These are phyloP conservation scores for Papilio dardanus DNA, from an alignment of 1,140 invertebrate genomes.

Conservation along the genomic window DNA sequence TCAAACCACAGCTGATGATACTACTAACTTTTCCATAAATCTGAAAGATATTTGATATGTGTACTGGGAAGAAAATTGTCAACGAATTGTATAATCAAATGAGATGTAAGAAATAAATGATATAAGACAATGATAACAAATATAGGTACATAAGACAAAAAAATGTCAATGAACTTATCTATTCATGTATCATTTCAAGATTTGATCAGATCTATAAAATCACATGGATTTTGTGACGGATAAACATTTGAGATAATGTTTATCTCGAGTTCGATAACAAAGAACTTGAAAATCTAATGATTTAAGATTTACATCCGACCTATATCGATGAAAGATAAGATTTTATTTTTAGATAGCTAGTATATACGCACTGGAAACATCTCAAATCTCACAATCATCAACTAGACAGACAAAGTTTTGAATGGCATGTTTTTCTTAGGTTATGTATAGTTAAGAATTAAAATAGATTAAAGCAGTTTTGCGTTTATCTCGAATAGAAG, in stretches of 20 bases:
- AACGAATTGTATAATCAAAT: background rate
- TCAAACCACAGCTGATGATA: background rate
- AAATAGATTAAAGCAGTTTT: background rate
- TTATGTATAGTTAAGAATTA: too few species aligned
- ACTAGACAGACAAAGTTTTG: too few species aligned
- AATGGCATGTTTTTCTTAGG: too few species aligned
- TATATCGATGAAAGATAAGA: constrained; percentile 10
- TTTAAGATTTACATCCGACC: constrained; percentile 1
- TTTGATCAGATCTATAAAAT: background rate
- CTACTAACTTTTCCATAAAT: background rate
- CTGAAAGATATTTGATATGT: background rate
- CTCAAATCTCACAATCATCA: background rate
- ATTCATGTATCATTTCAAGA: constrained; percentile 3
- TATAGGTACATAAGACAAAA: background rate
- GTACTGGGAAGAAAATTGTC: background rate
- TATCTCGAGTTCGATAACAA: background rate
- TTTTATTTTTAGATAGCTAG: background rate
- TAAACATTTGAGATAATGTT: background rate
- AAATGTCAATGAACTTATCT: background rate
- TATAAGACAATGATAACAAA: background rate
- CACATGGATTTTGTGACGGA: background rate
- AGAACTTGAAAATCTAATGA: constrained; percentile 13
- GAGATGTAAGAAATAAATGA: background rate
- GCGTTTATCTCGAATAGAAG: background rate
- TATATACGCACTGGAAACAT: background rate